phyloP scores from a whole-genome alignment of 2,888 invertebrate species.

The Harpalus rufipes region DNA sequence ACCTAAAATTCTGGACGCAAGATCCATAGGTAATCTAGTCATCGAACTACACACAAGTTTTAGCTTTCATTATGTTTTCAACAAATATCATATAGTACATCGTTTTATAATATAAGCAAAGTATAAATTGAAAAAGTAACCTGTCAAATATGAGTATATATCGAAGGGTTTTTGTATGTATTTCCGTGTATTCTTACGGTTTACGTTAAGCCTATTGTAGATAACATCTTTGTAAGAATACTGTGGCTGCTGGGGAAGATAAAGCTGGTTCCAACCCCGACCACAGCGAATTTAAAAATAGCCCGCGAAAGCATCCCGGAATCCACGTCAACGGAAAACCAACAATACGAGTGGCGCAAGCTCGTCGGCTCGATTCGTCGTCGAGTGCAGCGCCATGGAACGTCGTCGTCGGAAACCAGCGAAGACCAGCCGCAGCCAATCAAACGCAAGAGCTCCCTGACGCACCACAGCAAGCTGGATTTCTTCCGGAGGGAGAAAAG shows the following conservation, averaged over 20 bases:
- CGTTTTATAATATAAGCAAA: too few relatives aligned
- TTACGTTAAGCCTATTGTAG: neutral
- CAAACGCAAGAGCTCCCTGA: constrained; percentile 76
- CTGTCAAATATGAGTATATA: too few relatives aligned
- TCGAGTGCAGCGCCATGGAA: constrained; percentile 76
- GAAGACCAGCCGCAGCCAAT: constrained; percentile 64
- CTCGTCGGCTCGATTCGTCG: constrained; percentile 77
- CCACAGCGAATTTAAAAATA: constrained; percentile 69
- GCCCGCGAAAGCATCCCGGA: constrained; percentile 73
- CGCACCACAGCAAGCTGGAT: constrained; percentile 74
- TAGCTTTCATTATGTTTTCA: too few relatives aligned
- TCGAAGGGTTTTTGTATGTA: too few relatives aligned
- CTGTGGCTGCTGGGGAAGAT: constrained; percentile 17
- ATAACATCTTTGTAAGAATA: neutral
- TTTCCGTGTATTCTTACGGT: too few relatives aligned
- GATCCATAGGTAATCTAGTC: too few relatives aligned
- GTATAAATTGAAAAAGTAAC: too few relatives aligned
- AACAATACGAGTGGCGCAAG: constrained; percentile 76
- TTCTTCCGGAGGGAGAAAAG: constrained; percentile 72
- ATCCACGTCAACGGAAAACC: constrained; percentile 67
- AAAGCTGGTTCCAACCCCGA: constrained; percentile 9
- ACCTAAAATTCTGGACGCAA: too few relatives aligned
- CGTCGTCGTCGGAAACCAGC: constrained; percentile 70
- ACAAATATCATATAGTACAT: too few relatives aligned
- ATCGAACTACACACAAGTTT: too few relatives aligned